Conservation (phyloP, 2,888 invertebrate genomes). For the Rambutsinella grinnellia region DNA sequence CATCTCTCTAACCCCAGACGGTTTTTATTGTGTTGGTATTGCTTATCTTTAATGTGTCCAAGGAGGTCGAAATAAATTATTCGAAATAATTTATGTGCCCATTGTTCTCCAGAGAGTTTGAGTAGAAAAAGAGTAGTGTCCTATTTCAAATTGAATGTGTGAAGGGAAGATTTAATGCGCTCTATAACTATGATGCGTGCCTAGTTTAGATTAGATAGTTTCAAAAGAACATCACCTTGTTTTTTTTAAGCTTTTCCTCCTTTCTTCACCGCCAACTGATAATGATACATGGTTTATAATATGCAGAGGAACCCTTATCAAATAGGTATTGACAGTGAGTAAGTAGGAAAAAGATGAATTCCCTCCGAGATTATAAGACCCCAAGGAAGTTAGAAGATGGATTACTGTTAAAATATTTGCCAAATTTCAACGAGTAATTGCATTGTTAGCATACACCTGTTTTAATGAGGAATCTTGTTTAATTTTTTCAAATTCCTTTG, state of each 20-base stretch:
- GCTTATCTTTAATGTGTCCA: slow-evolving; percentile 56
- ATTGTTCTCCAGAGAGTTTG: slow-evolving; percentile 58
- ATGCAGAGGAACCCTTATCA: not conserved
- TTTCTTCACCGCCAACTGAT: slow-evolving; percentile 33
- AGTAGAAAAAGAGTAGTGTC: slow-evolving; percentile 13
- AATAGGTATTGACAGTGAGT: not conserved
- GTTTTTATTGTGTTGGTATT: not conserved
- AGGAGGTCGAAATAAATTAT: slow-evolving; percentile 59
- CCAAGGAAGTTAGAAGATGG: no score
- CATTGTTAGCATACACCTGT: not conserved
- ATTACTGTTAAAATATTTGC: not conserved
- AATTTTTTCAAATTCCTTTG: not conserved
- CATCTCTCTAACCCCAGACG: not conserved
- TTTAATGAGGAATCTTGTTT: not conserved
- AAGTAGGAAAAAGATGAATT: not conserved
- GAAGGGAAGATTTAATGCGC: slow-evolving; percentile 24
- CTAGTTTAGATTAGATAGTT: slow-evolving; percentile 41
- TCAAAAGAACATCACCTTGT: not conserved
- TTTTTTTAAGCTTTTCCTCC: slow-evolving; percentile 15
- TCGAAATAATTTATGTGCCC: slow-evolving; percentile 58
- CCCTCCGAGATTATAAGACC: no score
- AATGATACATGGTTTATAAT: not conserved
- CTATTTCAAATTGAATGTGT: slow-evolving; percentile 46
- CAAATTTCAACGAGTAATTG: not conserved
- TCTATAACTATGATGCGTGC: slow-evolving; percentile 27